Evolutionary conservation across 2,888 invertebrate genomes (phyloP), one percentile per base, ranked within the genome.

Genomic region (Agapostemon virescens): DNA sequence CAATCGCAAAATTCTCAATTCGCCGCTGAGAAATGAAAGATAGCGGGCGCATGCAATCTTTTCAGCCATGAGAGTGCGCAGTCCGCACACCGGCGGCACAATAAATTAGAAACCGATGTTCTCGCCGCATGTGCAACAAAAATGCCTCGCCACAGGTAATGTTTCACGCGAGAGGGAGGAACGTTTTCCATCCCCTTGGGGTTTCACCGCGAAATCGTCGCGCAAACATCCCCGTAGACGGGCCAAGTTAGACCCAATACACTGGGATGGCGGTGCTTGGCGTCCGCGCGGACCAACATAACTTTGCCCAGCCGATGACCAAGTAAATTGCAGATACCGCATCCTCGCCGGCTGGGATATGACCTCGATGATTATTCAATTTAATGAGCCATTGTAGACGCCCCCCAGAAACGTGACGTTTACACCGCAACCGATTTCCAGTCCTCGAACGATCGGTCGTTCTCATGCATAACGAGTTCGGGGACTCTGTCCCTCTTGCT

Each of bases 371-470:
- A 89, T 90, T 88, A 90, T 90, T 88, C 88, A 89, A 90, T 87
- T 90, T 91, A 90, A 90, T 90, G 90, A 89, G 90, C 88, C 85
- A 87, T 88, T 86, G 86, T 85, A 81, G 84, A 82, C 81, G 79
- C 79, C 83, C 49, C 86, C 85, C 76, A 81, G 87, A 87, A 90
- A 90, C 91, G 91, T 91, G 91, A 91, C 89, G 89, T 90, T 90
- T 87, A 85, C 86, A 88, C 91, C 91, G 85, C 90, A 89, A 89
- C 82, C 84, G 79, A 82, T 85, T 86, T 85, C 72, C 69, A 81
- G 75, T 77, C 73, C 74, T 67, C 79, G 71, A 83, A 74, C 82
- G 82, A 82, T 87, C 83, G 86, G 81, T 79, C 81, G 85, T 85
- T 83, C n/a, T n/a, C 83, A 85, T 84, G 87, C 82, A 80, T 79